These are phyloP conservation scores for Hyperopisus bebe DNA, from an alignment of 2,113 vertebrate genomes.

Conservation along the genomic window DNA sequence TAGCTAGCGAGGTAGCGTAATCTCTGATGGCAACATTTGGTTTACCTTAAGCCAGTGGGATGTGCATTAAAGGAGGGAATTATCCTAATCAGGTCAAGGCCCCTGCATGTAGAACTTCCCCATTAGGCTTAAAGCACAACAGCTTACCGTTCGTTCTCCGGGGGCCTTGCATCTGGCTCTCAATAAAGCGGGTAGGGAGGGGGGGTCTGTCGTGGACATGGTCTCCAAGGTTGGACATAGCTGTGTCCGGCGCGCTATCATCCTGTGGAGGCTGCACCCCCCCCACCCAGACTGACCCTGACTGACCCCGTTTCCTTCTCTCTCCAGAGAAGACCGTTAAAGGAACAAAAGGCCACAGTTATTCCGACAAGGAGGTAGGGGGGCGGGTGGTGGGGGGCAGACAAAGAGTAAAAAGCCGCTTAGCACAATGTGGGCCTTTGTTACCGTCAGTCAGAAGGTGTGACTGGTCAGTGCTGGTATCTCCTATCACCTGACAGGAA, in stretches of 20 bases:
- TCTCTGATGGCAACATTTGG: constrained; percentile 99
- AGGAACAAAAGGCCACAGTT: constrained; percentile 72
- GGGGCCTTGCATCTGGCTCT: constrained; percentile 81
- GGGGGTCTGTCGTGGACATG: constrained; percentile 41
- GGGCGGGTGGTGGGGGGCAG: background rate
- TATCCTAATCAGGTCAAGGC: constrained; percentile 99
- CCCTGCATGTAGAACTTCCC: constrained; percentile 90
- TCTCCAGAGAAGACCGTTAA: constrained; percentile 65
- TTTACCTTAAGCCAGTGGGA: constrained; percentile 99
- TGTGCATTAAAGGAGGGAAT: constrained; percentile 99
- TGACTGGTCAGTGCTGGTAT: constrained; percentile 74
- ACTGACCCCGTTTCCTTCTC: background rate
- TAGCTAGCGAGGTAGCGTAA: constrained; percentile 99
- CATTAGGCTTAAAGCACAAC: constrained; percentile 89
- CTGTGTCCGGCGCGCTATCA: background rate
- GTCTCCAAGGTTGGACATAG: constrained; percentile 54
- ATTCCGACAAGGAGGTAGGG: constrained; percentile 54
- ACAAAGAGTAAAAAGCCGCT: constrained; percentile 34
- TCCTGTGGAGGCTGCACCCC: background rate
- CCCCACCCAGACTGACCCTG: constrained; percentile 40
- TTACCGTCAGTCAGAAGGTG: constrained; percentile 83
- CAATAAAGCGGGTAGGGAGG: constrained; percentile 73
- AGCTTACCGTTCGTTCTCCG: constrained; percentile 76
- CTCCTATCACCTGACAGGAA: constrained; percentile 80
- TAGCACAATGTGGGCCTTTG: constrained; percentile 79